A percentile compares a stretch with the other conserved stretches of the same genome.
Conservation (phyloP, 2,113 vertebrate species). For the Rhagologus leucostigma region DNA sequence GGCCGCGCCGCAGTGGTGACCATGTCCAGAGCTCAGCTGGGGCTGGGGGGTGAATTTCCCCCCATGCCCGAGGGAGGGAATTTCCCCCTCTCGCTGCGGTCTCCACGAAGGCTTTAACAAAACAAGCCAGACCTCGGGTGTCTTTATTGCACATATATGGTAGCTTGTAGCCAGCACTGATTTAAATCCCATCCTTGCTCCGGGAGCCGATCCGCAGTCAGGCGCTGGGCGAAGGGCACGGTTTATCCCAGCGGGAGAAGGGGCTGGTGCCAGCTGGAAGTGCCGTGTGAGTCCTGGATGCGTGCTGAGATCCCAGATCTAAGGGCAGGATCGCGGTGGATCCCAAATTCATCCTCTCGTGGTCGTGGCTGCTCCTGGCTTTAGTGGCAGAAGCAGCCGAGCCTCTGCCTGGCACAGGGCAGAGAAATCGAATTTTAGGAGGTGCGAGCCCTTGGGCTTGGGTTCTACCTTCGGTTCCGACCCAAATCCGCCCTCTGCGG, state of each 20-base stretch:
- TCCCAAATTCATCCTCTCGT: background rate
- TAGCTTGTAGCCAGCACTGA: conserved; percentile 45
- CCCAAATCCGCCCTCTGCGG: rapidly evolving
- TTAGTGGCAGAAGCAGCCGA: background rate
- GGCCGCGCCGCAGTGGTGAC: background rate
- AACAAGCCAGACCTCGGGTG: background rate
- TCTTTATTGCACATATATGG: conserved; percentile 62
- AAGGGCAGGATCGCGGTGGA: background rate
- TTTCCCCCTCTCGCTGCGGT: background rate
- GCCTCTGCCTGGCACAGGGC: background rate
- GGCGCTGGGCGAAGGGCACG: background rate
- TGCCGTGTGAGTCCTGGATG: rapidly evolving
- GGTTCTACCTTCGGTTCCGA: background rate
- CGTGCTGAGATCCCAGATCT: background rate
- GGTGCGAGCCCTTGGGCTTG: rapidly evolving
- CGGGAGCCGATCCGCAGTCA: background rate
- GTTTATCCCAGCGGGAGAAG: background rate
- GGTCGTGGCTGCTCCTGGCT: rapidly evolving
- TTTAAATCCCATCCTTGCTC: conserved; percentile 22
- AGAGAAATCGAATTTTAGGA: background rate
- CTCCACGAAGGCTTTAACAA: background rate
- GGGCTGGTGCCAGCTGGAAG: background rate
- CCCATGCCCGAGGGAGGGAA: background rate
- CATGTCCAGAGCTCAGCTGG: background rate
- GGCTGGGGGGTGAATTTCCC: background rate